phyloP scores from a whole-genome alignment of 2,113 vertebrate genomes.

The Malurus melanocephalus region DNA sequence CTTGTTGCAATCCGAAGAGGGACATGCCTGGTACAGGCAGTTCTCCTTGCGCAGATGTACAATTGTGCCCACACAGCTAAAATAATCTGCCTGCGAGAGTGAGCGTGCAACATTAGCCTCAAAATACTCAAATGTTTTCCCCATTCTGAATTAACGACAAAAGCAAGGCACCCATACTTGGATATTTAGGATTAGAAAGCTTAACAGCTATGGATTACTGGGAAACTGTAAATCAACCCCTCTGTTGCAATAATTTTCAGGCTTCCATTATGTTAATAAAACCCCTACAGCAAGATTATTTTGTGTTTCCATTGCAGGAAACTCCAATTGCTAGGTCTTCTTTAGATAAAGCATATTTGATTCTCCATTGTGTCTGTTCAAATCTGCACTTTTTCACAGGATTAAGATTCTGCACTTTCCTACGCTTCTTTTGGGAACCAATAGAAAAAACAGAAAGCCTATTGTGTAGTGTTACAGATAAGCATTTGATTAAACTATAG shows the following conservation, averaged over 20 bases:
- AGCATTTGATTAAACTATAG: conserved; percentile 58
- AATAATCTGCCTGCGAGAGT: conserved; percentile 87
- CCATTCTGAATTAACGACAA: conserved; percentile 29
- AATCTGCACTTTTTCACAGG: conserved; percentile 34
- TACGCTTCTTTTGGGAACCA: conserved; percentile 26
- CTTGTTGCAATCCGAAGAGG: conserved; percentile 92
- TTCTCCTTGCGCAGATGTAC: conserved; percentile 94
- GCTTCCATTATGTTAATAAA: conserved; percentile 58
- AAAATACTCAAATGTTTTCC: conserved; percentile 33
- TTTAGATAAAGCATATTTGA: conserved; percentile 41
- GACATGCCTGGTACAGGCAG: conserved; percentile 94
- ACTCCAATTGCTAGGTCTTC: conserved; percentile 38
- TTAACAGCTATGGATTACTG: conserved; percentile 52
- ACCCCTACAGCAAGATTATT: conserved; percentile 52
- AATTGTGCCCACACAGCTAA: conserved; percentile 85
- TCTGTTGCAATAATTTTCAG: conserved; percentile 41
- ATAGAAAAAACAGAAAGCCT: conserved; percentile 37
- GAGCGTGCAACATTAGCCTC: conserved; percentile 31
- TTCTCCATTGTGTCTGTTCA: conserved; percentile 32
- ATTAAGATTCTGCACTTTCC: conserved; percentile 36
- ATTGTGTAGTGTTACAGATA: conserved; percentile 44
- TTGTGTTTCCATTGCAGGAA: conserved; percentile 36
- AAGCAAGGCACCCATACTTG: conserved; percentile 19
- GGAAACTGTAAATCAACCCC: conserved; percentile 32
- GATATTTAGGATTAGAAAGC: conserved; percentile 50